phyloP scores from a whole-genome alignment of 2,113 vertebrate species.

The Spilogale gracilis region DNA sequence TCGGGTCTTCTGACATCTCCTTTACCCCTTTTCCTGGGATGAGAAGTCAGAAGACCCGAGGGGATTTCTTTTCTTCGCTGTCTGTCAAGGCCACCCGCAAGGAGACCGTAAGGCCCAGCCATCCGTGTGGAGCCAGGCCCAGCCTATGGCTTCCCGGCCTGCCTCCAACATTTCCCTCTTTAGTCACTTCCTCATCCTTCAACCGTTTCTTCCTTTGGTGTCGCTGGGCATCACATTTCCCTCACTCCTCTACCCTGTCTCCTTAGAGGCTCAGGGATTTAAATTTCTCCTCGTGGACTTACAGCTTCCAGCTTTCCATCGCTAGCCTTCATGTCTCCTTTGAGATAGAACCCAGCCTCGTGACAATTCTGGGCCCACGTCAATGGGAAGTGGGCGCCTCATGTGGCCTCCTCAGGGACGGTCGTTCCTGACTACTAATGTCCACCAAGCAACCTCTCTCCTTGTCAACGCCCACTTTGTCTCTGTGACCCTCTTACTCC shows the following conservation, averaged over 20 bases:
- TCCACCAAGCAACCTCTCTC: neutral
- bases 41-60: no score
- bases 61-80: neutral
- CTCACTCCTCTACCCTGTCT: neutral
- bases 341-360: neutral
- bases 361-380: neutral
- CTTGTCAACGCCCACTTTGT: neutral
- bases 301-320: neutral
- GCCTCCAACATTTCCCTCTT: neutral
- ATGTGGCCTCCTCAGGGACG: neutral
- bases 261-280: neutral
- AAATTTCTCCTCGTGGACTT: neutral
- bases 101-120: neutral
- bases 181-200: neutral
- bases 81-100: neutral
- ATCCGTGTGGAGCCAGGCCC: neutral
- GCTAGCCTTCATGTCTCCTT: neutral
- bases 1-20: neutral
- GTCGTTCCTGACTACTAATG: neutral
- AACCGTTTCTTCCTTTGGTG: slow-evolving; percentile 11
- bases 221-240: neutral
- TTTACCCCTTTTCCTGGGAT: no score
- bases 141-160: neutral
- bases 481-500: neutral
- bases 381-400: neutral